These are phyloP conservation scores for Zygogramma bicolorata DNA, from an alignment of 2,888 invertebrate genomes.

Conservation along the genomic window DNA sequence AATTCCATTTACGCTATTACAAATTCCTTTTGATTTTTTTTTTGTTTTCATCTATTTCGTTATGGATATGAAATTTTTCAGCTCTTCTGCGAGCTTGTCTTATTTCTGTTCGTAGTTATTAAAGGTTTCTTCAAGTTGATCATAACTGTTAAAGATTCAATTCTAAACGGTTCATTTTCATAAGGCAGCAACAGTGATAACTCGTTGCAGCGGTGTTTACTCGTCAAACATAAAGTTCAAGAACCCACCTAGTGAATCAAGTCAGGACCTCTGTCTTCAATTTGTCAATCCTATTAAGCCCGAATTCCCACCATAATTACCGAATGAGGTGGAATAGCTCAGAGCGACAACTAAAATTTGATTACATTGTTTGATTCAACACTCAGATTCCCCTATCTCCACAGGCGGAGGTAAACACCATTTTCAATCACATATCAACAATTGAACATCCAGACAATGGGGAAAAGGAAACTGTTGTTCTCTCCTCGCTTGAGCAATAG, in stretches of 20 bases:
- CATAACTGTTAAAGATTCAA: too few species aligned
- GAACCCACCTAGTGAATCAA: background rate
- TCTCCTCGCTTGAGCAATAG: background rate
- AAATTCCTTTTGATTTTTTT: too few species aligned
- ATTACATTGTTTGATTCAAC: constrained; percentile 4
- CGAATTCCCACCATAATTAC: background rate
- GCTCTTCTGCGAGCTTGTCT: too few species aligned
- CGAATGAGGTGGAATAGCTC: background rate
- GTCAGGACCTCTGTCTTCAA: background rate
- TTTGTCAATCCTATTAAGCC: background rate
- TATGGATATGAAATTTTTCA: too few species aligned
- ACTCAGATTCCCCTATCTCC: background rate
- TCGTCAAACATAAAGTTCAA: background rate
- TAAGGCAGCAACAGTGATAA: background rate
- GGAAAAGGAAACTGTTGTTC: background rate
- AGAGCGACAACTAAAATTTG: background rate
- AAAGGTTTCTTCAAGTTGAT: too few species aligned
- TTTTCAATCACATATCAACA: background rate
- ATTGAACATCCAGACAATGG: background rate
- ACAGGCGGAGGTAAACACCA: background rate
- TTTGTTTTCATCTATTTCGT: too few species aligned
- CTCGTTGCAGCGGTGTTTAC: background rate
- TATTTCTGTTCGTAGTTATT: too few species aligned
- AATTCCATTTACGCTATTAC: too few species aligned
- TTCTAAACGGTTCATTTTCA: too few species aligned